Conservation (phyloP, 1,140 invertebrate species). For the Helicorthomorpha holstii region DNA sequence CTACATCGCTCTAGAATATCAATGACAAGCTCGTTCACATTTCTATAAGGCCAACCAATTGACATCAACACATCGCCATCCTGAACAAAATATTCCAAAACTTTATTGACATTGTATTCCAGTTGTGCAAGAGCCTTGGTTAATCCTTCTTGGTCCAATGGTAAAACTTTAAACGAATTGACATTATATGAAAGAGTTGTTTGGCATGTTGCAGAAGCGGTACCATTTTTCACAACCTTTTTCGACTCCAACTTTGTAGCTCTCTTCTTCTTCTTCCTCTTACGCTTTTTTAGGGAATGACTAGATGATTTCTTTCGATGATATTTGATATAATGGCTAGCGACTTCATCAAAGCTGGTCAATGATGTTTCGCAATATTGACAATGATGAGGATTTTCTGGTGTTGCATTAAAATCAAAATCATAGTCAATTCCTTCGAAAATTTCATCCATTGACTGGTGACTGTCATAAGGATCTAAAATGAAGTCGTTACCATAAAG, state of each 20-base stretch:
- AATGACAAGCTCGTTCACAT: background rate
- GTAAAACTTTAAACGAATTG: background rate
- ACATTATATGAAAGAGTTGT: background rate
- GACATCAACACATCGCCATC: background rate
- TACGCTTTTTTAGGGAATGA: background rate
- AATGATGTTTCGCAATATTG: too few species aligned
- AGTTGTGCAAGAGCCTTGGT: background rate
- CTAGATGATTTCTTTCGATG: background rate
- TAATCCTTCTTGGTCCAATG: background rate
- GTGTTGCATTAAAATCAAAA: too few species aligned
- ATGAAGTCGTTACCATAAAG: too few species aligned
- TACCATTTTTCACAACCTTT: too few species aligned
- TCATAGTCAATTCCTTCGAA: too few species aligned
- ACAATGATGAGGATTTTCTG: too few species aligned
- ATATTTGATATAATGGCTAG: too few species aligned
- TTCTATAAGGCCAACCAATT: background rate
- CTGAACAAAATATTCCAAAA: background rate
- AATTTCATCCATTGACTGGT: too few species aligned
- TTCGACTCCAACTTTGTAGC: background rate
- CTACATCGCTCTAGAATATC: background rate
- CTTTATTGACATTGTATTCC: background rate
- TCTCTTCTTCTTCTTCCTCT: background rate
- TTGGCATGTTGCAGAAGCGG: too few species aligned
- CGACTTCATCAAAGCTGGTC: too few species aligned
- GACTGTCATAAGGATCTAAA: too few species aligned